Percentiles rank a stretch among this genome's conserved stretches.
phyloP scores from a whole-genome alignment of 2,113 vertebrate genomes.

The Malurus elegans region DNA sequence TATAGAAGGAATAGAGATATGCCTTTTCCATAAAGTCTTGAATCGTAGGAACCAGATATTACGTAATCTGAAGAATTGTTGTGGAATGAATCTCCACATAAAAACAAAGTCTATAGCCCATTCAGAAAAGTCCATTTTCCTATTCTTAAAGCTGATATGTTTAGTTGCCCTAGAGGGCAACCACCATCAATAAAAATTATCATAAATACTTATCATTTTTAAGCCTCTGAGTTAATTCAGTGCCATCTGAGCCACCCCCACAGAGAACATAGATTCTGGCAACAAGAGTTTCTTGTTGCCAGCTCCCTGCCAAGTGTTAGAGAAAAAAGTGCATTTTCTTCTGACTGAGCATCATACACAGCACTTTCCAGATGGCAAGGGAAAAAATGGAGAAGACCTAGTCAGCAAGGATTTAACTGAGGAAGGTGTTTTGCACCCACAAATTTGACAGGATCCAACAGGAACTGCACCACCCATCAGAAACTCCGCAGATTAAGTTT shows the following conservation, averaged over 20 bases:
- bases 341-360: slow-evolving; percentile 27
- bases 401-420: background rate
- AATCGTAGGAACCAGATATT: background rate
- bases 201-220: slow-evolving; percentile 22
- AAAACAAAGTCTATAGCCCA: background rate
- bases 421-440: slow-evolving; percentile 9
- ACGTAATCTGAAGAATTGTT: background rate
- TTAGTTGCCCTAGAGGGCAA: slow-evolving; percentile 25
- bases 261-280: slow-evolving; percentile 51
- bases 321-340: slow-evolving; percentile 16
- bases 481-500: background rate
- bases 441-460: slow-evolving; percentile 19
- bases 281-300: slow-evolving; percentile 46
- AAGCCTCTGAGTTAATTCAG: slow-evolving; percentile 45
- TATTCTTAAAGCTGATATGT: background rate
- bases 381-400: slow-evolving; percentile 9
- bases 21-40: background rate
- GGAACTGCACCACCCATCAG: background rate
- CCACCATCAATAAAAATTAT: slow-evolving; percentile 33
- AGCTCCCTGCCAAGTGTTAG: slow-evolving; percentile 62
- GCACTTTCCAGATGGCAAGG: slow-evolving; percentile 53
- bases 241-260: slow-evolving; percentile 71
- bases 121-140: background rate
- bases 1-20: background rate
- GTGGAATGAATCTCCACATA: background rate